phyloP scores from a whole-genome alignment of 23 tunicate species.

The Trididemnum miniatum region DNA sequence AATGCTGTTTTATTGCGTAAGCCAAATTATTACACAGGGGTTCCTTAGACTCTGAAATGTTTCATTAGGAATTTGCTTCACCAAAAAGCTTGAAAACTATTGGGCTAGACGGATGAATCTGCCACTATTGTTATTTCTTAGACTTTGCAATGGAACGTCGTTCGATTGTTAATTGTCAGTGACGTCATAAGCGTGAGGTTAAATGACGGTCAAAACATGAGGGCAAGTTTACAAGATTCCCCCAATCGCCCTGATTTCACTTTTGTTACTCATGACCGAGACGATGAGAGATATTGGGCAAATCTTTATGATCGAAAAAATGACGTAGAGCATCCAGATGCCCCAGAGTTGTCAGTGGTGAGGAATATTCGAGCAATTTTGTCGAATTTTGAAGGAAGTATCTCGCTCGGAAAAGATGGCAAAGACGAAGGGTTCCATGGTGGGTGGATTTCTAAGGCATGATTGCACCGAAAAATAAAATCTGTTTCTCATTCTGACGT shows the following conservation, averaged over 20 bases:
- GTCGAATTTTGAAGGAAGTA: constrained; percentile 12
- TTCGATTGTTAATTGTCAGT: constrained; percentile 46
- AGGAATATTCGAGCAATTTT: constrained; percentile 42
- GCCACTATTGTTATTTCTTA: neutral
- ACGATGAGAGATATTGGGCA: constrained; percentile 29
- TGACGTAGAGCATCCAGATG: constrained; percentile 7
- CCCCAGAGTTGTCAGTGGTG: neutral
- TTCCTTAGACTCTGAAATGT: too few relatives aligned
- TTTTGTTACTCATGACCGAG: neutral
- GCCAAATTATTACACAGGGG: too few relatives aligned
- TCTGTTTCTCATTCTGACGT: too few relatives aligned
- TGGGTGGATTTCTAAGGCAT: too few relatives aligned
- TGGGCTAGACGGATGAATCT: too few relatives aligned
- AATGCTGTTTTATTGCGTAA: too few relatives aligned
- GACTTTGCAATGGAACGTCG: constrained; percentile 45
- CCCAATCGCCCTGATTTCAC: neutral
- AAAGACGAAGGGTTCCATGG: constrained; percentile 18
- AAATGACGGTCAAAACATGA: constrained; percentile 50
- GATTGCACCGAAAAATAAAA: too few relatives aligned
- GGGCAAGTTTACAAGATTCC: constrained; percentile 24
- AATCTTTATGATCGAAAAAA: neutral
- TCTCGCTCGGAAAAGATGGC: constrained; percentile 35
- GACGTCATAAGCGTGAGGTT: constrained; percentile 48
- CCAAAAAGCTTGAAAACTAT: too few relatives aligned
- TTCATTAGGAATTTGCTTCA: too few relatives aligned